These are phyloP conservation scores for Ophioninae sp. DNA, from an alignment of 2,888 invertebrate genomes.

Conservation along the genomic window DNA sequence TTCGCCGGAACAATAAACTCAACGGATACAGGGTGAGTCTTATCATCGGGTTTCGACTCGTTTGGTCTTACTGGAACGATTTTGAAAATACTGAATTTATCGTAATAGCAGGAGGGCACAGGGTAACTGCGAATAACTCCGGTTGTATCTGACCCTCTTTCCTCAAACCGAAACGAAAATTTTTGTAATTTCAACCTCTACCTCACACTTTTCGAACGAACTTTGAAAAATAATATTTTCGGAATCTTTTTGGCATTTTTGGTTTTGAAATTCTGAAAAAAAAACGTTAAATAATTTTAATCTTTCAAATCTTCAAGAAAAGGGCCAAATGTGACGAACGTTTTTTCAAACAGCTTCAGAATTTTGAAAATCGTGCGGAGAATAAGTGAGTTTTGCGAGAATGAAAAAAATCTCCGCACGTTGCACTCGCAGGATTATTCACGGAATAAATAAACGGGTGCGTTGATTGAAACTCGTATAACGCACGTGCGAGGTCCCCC, in stretches of 20 bases:
- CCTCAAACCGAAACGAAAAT: too few relatives aligned
- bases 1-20: conserved; percentile 69
- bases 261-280: neutral
- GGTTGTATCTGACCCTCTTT: too few relatives aligned
- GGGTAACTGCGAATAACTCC: too few relatives aligned
- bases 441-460: conserved; percentile 11
- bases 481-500: conserved; percentile 47
- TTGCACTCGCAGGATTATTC: neutral
- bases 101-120: too few relatives aligned
- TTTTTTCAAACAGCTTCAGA: neutral
- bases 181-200: neutral
- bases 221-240: neutral
- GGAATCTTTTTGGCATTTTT: neutral
- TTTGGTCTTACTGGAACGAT: too few relatives aligned
- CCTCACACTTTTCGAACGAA: neutral
- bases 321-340: neutral
- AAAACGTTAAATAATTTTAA: neutral
- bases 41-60: too few relatives aligned
- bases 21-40: conserved; percentile 71
- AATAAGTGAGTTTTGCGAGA: neutral
- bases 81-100: too few relatives aligned
- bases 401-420: neutral
- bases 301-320: neutral
- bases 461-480: conserved; percentile 27
- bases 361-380: neutral